phyloP scores from a whole-genome alignment of 2,888 invertebrate genomes.

The Cheilosia variabilis region DNA sequence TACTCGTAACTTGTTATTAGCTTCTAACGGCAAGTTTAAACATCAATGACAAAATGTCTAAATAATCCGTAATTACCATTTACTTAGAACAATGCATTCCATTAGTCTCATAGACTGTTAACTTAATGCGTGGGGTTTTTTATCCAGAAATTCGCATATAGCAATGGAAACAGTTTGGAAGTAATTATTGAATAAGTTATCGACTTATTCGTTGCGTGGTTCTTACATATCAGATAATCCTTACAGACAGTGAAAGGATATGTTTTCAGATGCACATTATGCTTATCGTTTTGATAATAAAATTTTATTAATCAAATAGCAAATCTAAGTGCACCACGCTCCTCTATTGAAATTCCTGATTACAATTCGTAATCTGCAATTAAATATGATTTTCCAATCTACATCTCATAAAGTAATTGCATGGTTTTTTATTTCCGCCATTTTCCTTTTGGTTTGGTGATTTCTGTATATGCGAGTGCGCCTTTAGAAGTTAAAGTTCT shows the following conservation, averaged over 20 bases:
- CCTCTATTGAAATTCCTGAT: not conserved
- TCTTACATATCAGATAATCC: not conserved
- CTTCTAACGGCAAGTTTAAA: too few relatives aligned
- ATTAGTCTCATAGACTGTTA: not conserved
- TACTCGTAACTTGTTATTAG: too few relatives aligned
- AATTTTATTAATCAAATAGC: not conserved
- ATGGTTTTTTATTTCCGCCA: too few relatives aligned
- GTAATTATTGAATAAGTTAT: slow-evolving; percentile 5
- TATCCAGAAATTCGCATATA: not conserved
- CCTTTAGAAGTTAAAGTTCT: too few relatives aligned
- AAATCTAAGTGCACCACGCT: not conserved
- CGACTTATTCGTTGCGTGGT: not conserved
- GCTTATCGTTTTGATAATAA: slow-evolving; percentile 1
- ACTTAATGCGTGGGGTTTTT: not conserved
- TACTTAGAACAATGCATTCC: too few relatives aligned
- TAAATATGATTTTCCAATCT: too few relatives aligned
- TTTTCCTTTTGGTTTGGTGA: too few relatives aligned
- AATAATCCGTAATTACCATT: too few relatives aligned
- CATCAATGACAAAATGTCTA: too few relatives aligned
- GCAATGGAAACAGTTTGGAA: not conserved
- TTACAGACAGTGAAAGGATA: not conserved
- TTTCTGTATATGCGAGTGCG: too few relatives aligned
- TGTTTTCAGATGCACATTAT: not conserved
- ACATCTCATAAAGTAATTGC: too few relatives aligned
- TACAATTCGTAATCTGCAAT: too few relatives aligned